These are phyloP conservation scores for Megaceryle torquata DNA, from an alignment of 2,113 vertebrate genomes.

Conservation along the genomic window DNA sequence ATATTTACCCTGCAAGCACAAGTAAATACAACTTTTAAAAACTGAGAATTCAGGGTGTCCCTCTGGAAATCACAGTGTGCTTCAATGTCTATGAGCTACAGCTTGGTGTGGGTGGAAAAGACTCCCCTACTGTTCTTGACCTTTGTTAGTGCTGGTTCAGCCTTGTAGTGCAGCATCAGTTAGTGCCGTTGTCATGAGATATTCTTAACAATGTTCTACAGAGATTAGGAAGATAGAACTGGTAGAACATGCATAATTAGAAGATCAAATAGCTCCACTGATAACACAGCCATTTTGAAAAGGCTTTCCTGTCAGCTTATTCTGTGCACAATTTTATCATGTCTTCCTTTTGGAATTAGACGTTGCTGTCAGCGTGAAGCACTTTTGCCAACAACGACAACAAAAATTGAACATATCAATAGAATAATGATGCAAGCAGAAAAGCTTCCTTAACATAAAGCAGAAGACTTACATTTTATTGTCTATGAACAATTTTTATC, in stretches of 20 bases:
- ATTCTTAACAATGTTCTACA: neutral
- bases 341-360: neutral
- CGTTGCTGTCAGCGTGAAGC: neutral
- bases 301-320: neutral
- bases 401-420: neutral
- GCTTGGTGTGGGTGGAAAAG: neutral
- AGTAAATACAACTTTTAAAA: neutral
- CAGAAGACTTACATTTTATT: neutral
- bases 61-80: neutral
- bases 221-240: neutral
- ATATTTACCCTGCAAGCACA: conserved; percentile 84
- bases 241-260: neutral
- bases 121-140: neutral
- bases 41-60: neutral
- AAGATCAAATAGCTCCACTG: neutral
- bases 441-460: conserved; percentile 2
- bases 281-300: conserved; percentile 28
- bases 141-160: neutral
- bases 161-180: neutral
- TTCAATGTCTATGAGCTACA: neutral
- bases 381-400: neutral
- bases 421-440: neutral
- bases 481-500: neutral
- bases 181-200: neutral
- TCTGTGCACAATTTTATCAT: neutral